These are phyloP conservation scores for Catharus minimus DNA, from an alignment of 2,113 vertebrate species.

Conservation along the genomic window DNA sequence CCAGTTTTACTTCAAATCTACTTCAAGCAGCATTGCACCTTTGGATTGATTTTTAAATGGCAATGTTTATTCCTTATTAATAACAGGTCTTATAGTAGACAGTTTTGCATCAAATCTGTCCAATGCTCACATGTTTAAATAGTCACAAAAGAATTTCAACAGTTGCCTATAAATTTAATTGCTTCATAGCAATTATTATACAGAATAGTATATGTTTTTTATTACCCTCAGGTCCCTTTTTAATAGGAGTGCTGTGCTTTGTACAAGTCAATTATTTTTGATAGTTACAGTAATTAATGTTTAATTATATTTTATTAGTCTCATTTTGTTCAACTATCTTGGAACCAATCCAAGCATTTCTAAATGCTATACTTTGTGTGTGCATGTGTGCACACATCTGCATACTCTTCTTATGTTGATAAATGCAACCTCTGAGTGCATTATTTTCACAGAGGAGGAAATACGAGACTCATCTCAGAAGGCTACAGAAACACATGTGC, in stretches of 20 bases:
- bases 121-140: conserved; percentile 44
- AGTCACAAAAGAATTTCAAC: conserved; percentile 66
- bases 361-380: conserved; percentile 48
- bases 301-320: conserved; percentile 78
- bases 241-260: conserved; percentile 73
- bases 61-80: conserved; percentile 37
- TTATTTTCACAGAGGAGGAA: conserved; percentile 28
- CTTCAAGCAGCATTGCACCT: background rate
- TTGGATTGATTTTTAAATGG: conserved; percentile 44
- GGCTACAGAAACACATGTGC: background rate
- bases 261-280: conserved; percentile 79
- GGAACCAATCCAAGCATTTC: conserved; percentile 57
- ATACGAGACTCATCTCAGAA: background rate
- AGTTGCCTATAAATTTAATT: conserved; percentile 72
- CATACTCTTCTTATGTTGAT: background rate
- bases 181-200: conserved; percentile 71
- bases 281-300: conserved; percentile 78
- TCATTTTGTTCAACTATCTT: conserved; percentile 69
- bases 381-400: conserved; percentile 34
- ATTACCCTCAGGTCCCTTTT: conserved; percentile 71
- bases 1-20: background rate
- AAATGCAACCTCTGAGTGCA: background rate
- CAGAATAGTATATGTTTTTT: conserved; percentile 70
- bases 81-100: conserved; percentile 12
- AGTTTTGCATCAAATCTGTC: conserved; percentile 39